Evolutionary conservation across 2,113 vertebrate genomes (phyloP).

Genomic region (Todiramphus saurophagus): DNA sequence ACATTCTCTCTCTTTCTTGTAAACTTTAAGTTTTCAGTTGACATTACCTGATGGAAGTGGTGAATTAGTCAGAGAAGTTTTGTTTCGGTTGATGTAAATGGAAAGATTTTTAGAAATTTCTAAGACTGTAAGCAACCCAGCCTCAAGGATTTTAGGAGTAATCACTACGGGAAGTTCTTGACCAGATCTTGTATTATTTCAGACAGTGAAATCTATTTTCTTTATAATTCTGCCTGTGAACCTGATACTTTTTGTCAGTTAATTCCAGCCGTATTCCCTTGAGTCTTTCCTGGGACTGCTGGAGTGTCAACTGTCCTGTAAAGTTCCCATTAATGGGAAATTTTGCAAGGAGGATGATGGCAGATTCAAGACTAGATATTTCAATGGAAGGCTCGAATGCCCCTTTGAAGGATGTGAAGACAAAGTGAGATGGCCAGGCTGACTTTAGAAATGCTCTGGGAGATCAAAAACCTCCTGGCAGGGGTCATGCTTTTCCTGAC

Average conservation of each 20-base stretch:
- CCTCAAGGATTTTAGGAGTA: background rate
- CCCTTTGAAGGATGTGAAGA: background rate
- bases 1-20: background rate
- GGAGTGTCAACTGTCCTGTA: background rate
- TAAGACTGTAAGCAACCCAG: background rate
- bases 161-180: background rate
- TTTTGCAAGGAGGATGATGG: background rate
- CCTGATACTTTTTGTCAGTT: background rate
- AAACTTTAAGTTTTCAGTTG: background rate
- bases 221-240: background rate
- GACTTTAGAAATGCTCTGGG: background rate
- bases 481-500: accelerated
- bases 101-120: background rate
- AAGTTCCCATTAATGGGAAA: background rate
- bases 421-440: background rate
- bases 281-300: background rate
- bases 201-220: background rate
- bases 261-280: background rate
- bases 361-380: background rate
- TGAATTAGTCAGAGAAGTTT: background rate
- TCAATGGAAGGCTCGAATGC: background rate
- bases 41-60: background rate
- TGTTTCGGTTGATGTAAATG: background rate
- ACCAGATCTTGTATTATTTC: background rate
- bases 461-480: background rate